Evolutionary conservation across 2,113 vertebrate genomes (phyloP), one percentile per base, ranked within the genome.

Genomic region (Nannobrachium achirus): DNA sequence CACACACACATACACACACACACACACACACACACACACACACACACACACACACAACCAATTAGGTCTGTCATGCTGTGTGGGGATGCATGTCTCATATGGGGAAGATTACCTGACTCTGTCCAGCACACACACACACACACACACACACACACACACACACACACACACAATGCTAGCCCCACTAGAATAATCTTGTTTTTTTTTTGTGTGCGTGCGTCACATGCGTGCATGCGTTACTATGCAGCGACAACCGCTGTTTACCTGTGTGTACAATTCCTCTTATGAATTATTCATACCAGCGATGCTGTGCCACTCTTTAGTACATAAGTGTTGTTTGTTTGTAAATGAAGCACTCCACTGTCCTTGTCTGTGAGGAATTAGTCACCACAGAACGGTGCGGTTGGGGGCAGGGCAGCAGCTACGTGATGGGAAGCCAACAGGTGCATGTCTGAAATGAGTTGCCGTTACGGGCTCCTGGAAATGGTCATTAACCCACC

Each of bases 261-360:
- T 73, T 71, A 61, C 41, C 16, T 56, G 42, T 59, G 53, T 71
- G 10, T 33, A 33, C 25, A 61, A 73, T 44, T 60, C 62, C 40
- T 48, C 44, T 51, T 38, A 73, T 91, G 68, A 91, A 91, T 91
- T 82, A 91, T 90, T 90, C 76, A 91, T 82, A 53, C 8, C 58
- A 46, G 66, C 56, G 68, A 76, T 80, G 83, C 80, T 75, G 42
- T 80, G 58, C 46, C 56, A 74, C 69, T 78, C 50, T 84, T 86
- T 84, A 78, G 52, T 81, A 73, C 33, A 52, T 87, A 83, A 90
- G 91, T 86, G 86, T 88, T 75, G 66, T 87, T 83, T 75, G 79
- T 79, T n/a, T 68, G 78, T 65, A 86, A 86, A 88, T 89, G 44
- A 88, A 82, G 79, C 75, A 73, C 86, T 89, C 83, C 33, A 15